Conservation (phyloP, 1,140 invertebrate genomes). For the Bombus polaris region DNA sequence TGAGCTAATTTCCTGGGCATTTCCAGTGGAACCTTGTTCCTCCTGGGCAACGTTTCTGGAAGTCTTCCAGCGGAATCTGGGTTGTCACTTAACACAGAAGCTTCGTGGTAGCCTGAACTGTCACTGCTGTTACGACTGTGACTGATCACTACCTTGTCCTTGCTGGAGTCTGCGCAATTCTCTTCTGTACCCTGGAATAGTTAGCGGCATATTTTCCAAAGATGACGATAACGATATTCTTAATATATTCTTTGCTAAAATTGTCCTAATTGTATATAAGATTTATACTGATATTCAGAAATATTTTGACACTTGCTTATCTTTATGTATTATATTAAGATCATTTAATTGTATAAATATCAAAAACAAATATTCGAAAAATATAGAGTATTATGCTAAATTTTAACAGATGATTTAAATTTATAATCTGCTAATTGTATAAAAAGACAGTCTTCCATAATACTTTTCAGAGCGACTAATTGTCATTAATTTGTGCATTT, state of each 20-base stretch:
- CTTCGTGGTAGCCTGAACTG: conserved; percentile 90
- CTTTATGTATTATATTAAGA: too few species aligned
- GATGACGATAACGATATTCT: background rate
- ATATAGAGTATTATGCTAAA: too few species aligned
- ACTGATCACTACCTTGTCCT: conserved; percentile 82
- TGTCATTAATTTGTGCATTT: too few species aligned
- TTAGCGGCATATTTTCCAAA: background rate
- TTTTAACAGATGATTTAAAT: too few species aligned
- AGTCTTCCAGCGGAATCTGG: conserved; percentile 79
- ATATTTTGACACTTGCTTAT: background rate
- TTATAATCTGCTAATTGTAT: too few species aligned
- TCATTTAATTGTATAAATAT: too few species aligned
- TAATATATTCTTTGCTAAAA: background rate
- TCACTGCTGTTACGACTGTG: conserved; percentile 90
- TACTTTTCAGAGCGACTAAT: too few species aligned
- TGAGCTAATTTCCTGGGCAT: conserved; percentile 75
- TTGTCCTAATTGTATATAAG: background rate
- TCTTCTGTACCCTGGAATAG: background rate
- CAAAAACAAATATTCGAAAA: too few species aligned
- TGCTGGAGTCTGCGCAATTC: conserved; percentile 33
- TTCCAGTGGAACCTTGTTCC: conserved; percentile 71
- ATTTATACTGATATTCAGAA: background rate
- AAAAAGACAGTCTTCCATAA: too few species aligned
- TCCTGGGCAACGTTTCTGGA: conserved; percentile 78
- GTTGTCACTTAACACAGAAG: conserved; percentile 87